Evolutionary conservation across 92 coral and sea anemone genomes (phyloP).

Genomic region (Desmophyllum pertusum): DNA sequence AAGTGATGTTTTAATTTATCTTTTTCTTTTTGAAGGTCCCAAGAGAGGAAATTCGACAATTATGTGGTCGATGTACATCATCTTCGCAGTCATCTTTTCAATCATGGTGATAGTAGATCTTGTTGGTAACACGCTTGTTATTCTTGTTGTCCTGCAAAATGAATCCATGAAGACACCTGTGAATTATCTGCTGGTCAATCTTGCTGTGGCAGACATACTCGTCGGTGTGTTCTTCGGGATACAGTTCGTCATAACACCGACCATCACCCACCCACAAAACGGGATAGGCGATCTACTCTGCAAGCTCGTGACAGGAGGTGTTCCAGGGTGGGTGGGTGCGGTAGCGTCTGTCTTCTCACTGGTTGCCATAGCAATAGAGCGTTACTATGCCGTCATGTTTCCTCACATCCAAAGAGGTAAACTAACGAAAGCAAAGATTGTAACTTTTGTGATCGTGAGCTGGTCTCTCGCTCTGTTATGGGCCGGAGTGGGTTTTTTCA

Average conservation of each 20-base stretch:
- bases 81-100: constrained; percentile 16
- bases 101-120: constrained; percentile 27
- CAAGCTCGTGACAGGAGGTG: constrained; percentile 37
- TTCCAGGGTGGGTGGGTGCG: constrained; percentile 48
- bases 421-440: constrained; percentile 19
- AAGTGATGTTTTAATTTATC: not conserved
- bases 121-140: constrained; percentile 38
- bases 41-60: not conserved
- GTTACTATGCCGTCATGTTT: constrained; percentile 32
- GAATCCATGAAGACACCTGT: constrained; percentile 45
- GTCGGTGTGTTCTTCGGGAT: constrained; percentile 41
- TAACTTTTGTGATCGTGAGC: constrained; percentile 4
- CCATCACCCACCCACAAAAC: constrained; percentile 18
- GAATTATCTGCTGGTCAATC: constrained; percentile 36
- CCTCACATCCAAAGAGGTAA: constrained; percentile 25
- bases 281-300: constrained; percentile 33
- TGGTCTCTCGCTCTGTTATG: constrained; percentile 30
- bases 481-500: constrained; percentile 44
- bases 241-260: constrained; percentile 34
- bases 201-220: constrained; percentile 29
- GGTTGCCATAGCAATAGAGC: constrained; percentile 45
- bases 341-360: constrained; percentile 37
- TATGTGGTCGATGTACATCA: constrained; percentile 22
- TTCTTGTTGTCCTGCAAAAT: constrained; percentile 29
- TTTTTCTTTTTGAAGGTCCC: not conserved